phyloP scores from a whole-genome alignment of 2,888 invertebrate genomes.

The Tuta absoluta region DNA sequence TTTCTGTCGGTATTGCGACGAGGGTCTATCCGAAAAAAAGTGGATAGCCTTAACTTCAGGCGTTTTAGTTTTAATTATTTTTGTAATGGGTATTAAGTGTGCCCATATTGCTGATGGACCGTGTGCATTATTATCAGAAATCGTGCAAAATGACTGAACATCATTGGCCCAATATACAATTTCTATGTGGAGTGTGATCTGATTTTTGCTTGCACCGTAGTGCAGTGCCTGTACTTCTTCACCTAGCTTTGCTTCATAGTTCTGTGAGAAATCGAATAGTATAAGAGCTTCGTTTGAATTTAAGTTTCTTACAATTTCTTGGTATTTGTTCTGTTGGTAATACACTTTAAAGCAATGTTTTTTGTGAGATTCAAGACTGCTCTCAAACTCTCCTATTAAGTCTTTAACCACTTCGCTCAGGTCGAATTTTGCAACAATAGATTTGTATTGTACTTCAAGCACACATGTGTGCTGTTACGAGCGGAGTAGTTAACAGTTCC shows the following conservation, averaged over 20 bases:
- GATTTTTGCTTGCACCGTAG: conserved; percentile 5
- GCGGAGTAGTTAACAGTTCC: too few species aligned
- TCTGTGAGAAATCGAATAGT: neutral
- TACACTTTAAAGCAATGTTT: neutral
- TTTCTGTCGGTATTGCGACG: conserved; percentile 7
- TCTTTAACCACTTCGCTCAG: too few species aligned
- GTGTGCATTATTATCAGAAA: conserved; percentile 4
- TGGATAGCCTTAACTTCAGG: neutral
- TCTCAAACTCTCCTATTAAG: neutral
- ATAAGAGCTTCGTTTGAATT: neutral
- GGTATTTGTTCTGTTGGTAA: conserved; percentile 14
- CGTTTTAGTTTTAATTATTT: neutral
- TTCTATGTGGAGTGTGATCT: conserved; percentile 6
- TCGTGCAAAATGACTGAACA: conserved; percentile 8
- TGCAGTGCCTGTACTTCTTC: conserved; percentile 4
- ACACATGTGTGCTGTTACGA: too few species aligned
- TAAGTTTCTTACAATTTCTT: neutral
- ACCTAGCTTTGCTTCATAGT: neutral
- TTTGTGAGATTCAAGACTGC: neutral
- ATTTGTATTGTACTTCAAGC: too few species aligned
- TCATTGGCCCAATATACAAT: conserved; percentile 6
- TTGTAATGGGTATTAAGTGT: neutral
- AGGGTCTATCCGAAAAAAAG: conserved; percentile 7
- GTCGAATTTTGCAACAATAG: too few species aligned
- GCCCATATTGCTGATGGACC: conserved; percentile 14